Evolutionary conservation across 2,113 vertebrate genomes (phyloP).

Genomic region (Shinisaurus crocodilurus): DNA sequence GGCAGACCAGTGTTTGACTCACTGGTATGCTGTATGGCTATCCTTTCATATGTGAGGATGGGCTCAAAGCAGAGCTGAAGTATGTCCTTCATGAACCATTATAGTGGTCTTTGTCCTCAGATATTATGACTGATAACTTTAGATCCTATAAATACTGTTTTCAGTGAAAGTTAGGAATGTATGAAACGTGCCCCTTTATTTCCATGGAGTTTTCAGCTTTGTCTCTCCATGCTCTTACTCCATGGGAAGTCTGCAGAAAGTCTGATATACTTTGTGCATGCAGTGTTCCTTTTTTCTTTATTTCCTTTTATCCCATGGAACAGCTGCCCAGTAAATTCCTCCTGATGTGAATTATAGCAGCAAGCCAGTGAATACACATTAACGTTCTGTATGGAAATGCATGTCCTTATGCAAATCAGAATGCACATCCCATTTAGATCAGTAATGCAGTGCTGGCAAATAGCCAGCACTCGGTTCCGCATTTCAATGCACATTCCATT

Average conservation of each 20-base stretch:
- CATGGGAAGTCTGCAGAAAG: not conserved
- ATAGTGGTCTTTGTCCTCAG: not conserved
- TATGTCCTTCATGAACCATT: not conserved
- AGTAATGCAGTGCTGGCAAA: not conserved
- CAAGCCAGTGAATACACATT: not conserved
- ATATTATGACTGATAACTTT: not conserved
- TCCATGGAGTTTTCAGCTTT: not conserved
- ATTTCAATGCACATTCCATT: not conserved
- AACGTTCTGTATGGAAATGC: not conserved
- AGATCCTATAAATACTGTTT: not conserved
- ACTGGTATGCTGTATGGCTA: not conserved
- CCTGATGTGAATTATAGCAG: not conserved
- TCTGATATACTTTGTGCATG: not conserved
- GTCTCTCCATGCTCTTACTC: not conserved
- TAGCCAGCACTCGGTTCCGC: not conserved
- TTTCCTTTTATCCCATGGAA: not conserved
- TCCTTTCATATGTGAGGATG: not conserved
- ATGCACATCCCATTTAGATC: not conserved
- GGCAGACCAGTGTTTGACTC: not conserved
- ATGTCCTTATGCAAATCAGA: not conserved
- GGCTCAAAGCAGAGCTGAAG: not conserved
- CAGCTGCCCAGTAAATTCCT: not conserved
- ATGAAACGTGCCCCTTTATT: not conserved
- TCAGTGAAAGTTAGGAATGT: not conserved
- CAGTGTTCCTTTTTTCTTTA: not conserved